Conservation (phyloP, 2,797 vertebrate species). For the Periparus ater region DNA sequence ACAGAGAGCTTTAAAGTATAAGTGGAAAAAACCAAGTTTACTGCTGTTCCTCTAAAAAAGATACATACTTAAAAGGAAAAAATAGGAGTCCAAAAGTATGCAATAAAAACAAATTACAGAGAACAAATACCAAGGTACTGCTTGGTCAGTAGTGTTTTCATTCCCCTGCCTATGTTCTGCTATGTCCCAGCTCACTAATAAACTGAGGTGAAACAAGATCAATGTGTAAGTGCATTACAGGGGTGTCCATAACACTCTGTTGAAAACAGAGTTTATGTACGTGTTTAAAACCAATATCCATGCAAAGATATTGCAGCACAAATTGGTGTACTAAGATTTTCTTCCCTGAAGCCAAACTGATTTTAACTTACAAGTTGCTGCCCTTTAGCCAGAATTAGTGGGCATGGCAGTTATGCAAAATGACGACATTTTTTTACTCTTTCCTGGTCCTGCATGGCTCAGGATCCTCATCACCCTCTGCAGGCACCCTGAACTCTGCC, state of each 20-base stretch:
- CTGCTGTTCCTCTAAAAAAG: not conserved
- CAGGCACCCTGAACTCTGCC: not conserved
- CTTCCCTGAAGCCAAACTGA: not conserved
- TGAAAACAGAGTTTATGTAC: not conserved
- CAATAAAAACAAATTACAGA: not conserved
- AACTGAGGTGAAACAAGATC: not conserved
- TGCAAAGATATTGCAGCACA: not conserved
- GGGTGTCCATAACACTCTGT: not conserved
- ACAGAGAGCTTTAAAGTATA: conserved; percentile 29
- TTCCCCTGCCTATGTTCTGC: not conserved
- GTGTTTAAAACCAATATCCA: not conserved
- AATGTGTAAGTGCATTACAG: not conserved
- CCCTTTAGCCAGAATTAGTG: not conserved
- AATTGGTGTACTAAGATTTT: not conserved
- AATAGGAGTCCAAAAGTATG: not conserved
- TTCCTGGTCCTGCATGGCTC: not conserved
- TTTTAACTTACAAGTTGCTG: not conserved
- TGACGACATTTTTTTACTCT: not conserved
- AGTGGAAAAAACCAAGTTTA: conserved; percentile 6
- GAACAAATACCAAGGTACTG: not conserved
- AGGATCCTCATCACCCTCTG: not conserved
- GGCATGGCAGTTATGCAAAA: not conserved
- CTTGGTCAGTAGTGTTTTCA: not conserved
- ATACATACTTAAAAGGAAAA: not conserved
- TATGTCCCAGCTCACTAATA: not conserved